phyloP scores from a whole-genome alignment of 2,113 vertebrate genomes.

The Cyrtonyx montezumae region DNA sequence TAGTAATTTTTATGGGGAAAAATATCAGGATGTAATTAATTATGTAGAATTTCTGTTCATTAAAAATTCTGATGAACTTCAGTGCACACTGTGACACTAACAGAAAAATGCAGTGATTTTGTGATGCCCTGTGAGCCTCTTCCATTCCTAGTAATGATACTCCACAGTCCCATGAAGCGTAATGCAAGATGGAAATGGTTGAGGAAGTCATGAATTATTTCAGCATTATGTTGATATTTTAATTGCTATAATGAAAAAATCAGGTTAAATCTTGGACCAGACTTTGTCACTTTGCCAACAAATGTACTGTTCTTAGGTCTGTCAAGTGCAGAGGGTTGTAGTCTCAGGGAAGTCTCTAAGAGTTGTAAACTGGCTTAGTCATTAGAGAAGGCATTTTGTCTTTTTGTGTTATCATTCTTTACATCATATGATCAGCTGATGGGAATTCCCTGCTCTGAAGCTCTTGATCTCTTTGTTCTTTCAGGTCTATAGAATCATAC shows the following conservation, averaged over 20 bases:
- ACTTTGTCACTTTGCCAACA: background rate
- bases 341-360: background rate
- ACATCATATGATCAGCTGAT: background rate
- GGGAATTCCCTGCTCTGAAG: background rate
- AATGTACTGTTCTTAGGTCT: background rate
- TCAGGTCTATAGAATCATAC: background rate
- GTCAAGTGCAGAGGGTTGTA: background rate
- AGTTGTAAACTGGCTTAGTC: background rate
- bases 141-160: background rate
- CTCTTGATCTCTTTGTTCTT: background rate
- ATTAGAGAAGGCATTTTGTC: background rate
- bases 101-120: background rate
- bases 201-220: background rate
- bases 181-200: background rate
- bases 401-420: background rate
- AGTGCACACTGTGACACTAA: background rate
- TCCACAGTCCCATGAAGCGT: background rate
- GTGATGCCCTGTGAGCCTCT: background rate
- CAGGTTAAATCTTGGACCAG: background rate
- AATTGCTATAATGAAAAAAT: conserved; percentile 11
- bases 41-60: background rate
- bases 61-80: background rate
- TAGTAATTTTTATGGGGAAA: background rate
- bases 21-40: background rate
- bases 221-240: background rate